Base-by-base conservation (phyloP, 2,888 invertebrate species). In the Caenorhabditis uteleia region DNA sequence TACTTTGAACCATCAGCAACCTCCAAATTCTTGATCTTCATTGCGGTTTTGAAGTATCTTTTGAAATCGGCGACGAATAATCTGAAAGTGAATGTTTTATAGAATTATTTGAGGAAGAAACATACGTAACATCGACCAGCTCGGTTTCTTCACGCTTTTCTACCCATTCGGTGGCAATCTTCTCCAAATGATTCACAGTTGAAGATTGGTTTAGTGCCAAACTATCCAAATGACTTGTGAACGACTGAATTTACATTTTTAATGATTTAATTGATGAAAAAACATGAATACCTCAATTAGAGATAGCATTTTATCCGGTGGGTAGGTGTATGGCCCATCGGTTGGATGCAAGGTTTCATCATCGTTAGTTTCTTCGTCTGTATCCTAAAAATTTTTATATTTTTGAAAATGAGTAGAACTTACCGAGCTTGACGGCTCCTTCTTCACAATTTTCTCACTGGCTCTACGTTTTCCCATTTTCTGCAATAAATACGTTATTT, bases 121-220 rank as follows among this genome's bases (percentile, higher is more conserved):
- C 40, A 6, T 53, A 54, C 59, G 38, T 33, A 14, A 26, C 16
- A 38, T 59, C 59, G 8, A 59, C 39, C 3, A 21, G 4, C 10
- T 48, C 53, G 1, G 36, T 45, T 2, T 18, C 39, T 16, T 53
- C 48, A 1, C 39, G 29, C 1, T 20, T 27, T 3, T 45, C 33
- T 3, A 23, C 25, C 60, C 60, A 60, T 3, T 60, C 60, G 2
- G 43, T 21, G 7, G 36, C 45, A 1, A 16, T 3, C 18, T 39
- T 60, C 8, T 60, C 60, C 44, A 60, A 38, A 12, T 60, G 31
- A n/a, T 40, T 36, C 20, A 60, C 47, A 2, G 10, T n/a, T n/a
- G n/a, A n/a, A n/a, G n/a, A n/a, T n/a, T n/a, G n/a, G n/a, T n/a
- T n/a, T n/a, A n/a, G n/a, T n/a, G n/a, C n/a, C n/a, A n/a, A n/a